A percentile compares a stretch with the other conserved stretches of the same genome.
Conservation (phyloP, 1,140 invertebrate genomes). For the Halesus radiatus region DNA sequence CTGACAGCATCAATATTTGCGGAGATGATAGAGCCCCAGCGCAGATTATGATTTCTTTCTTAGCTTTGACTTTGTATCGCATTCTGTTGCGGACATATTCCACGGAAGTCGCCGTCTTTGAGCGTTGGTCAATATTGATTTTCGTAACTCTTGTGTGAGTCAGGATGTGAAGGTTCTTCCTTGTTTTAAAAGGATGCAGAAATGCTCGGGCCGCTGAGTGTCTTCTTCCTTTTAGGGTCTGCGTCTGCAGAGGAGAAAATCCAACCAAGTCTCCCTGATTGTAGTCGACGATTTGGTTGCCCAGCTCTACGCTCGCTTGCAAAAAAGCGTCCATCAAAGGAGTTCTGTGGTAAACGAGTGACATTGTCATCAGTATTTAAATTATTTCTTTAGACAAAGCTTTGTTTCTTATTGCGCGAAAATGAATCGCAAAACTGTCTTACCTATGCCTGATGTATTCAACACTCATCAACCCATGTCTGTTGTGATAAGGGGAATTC, state of each 20-base stretch:
- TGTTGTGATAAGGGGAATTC: slow-evolving; percentile 71
- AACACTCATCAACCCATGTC: slow-evolving; percentile 69
- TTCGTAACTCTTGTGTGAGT: slow-evolving; percentile 73
- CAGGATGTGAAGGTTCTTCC: slow-evolving; percentile 77
- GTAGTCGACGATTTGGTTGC: slow-evolving; percentile 70
- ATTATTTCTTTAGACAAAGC: too few species aligned
- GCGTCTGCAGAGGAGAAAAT: slow-evolving; percentile 74
- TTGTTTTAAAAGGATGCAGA: slow-evolving; percentile 70
- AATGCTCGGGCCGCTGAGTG: slow-evolving; percentile 72
- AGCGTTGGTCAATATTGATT: slow-evolving; percentile 73
- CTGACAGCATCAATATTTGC: slow-evolving; percentile 81
- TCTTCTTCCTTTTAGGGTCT: slow-evolving; percentile 69
- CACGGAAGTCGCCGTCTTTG: slow-evolving; percentile 76
- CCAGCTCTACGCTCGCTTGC: slow-evolving; percentile 70
- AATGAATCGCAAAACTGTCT: too few species aligned
- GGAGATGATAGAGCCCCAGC: slow-evolving; percentile 81
- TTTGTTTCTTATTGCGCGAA: too few species aligned
- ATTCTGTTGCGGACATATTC: slow-evolving; percentile 70
- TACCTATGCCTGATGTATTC: slow-evolving; percentile 71
- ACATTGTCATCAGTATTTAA: slow-evolving; percentile 13
- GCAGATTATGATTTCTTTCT: slow-evolving; percentile 74
- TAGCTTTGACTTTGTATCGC: slow-evolving; percentile 64
- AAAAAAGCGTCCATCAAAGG: slow-evolving; percentile 69
- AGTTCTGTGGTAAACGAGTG: slow-evolving; percentile 11
- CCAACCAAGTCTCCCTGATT: slow-evolving; percentile 65